phyloP scores from a whole-genome alignment of 2,888 invertebrate genomes.

The Perithous albicinctus region DNA sequence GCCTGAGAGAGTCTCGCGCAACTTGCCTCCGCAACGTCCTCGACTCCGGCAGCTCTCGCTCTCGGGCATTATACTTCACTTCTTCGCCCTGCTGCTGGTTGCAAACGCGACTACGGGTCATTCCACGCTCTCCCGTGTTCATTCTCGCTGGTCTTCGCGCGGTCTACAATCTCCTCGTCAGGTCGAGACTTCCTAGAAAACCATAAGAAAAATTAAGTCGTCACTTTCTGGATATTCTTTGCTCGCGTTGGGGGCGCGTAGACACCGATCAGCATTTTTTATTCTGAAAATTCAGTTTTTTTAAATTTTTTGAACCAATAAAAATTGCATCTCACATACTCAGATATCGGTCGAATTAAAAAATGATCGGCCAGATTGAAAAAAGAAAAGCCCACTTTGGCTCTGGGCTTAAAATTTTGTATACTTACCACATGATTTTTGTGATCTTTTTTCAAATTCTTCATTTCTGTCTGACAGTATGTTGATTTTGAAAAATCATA shows the following conservation, averaged over 20 bases:
- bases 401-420: no score
- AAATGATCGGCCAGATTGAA: no score
- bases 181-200: background rate
- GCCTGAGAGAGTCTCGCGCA: conserved; percentile 78
- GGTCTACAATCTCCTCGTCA: background rate
- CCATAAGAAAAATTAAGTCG: background rate
- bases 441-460: no score
- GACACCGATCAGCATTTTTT: no score
- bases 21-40: conserved; percentile 72
- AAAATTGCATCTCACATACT: no score
- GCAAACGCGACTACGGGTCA: conserved; percentile 30
- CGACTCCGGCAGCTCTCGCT: conserved; percentile 57
- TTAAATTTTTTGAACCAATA: no score
- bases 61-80: conserved; percentile 59
- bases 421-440: no score
- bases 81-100: conserved; percentile 46
- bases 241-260: background rate
- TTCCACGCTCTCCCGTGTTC: conserved; percentile 44
- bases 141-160: conserved; percentile 7
- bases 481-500: no score
- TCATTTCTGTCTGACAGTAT: no score
- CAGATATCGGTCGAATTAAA: no score
- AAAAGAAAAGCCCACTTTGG: no score
- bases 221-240: background rate
- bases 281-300: no score